Conservation (phyloP, 2,113 vertebrate genomes). For the Larimichthys crocea region DNA sequence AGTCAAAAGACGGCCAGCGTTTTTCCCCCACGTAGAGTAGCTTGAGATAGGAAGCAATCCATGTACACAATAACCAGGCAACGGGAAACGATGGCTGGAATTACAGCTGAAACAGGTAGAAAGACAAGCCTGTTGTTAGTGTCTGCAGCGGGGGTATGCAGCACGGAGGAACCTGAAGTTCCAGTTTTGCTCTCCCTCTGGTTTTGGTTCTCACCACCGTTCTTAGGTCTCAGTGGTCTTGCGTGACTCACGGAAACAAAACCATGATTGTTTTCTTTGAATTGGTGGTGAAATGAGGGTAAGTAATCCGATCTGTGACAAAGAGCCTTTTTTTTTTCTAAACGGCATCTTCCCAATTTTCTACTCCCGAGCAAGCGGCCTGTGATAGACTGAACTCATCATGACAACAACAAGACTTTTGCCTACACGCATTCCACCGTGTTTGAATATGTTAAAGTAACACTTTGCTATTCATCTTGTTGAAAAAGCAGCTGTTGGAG, state of each 20-base stretch:
- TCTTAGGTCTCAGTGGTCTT: slow-evolving; percentile 73
- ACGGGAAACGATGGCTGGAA: slow-evolving; percentile 31
- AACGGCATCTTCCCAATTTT: slow-evolving; percentile 58
- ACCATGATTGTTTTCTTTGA: slow-evolving; percentile 80
- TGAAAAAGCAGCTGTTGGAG: neutral
- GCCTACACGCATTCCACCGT: slow-evolving; percentile 17
- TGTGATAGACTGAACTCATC: slow-evolving; percentile 20
- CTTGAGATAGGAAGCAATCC: slow-evolving; percentile 12
- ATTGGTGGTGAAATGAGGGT: slow-evolving; percentile 70
- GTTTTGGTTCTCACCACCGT: slow-evolving; percentile 79
- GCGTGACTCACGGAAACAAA: slow-evolving; percentile 80
- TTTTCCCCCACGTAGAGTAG: neutral
- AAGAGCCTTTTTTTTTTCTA: slow-evolving; percentile 47
- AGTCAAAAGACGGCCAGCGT: too few species aligned
- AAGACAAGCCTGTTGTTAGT: slow-evolving; percentile 50
- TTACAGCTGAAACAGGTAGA: slow-evolving; percentile 53
- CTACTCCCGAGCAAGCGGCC: neutral
- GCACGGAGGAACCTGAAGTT: slow-evolving; percentile 76
- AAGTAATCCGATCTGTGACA: slow-evolving; percentile 77
- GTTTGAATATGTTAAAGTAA: slow-evolving; percentile 1
- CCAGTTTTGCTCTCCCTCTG: slow-evolving; percentile 73
- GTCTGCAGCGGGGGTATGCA: slow-evolving; percentile 54
- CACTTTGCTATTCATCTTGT: neutral
- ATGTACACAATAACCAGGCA: neutral
- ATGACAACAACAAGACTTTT: neutral